These are phyloP conservation scores for Andrena cerasifolii DNA, from an alignment of 1,140 invertebrate genomes.

Conservation along the genomic window DNA sequence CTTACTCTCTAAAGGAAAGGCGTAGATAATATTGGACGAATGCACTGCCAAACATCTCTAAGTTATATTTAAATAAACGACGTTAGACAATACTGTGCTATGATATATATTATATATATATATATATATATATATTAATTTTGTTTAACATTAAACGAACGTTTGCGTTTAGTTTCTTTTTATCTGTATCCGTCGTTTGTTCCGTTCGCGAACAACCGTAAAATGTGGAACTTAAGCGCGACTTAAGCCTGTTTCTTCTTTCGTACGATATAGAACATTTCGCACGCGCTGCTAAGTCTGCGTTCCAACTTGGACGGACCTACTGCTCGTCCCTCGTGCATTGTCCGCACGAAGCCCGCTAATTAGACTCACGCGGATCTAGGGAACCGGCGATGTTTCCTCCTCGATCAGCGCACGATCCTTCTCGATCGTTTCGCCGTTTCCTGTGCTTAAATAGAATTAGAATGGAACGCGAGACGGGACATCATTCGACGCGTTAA, in stretches of 20 bases:
- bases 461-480: not conserved
- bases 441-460: constrained; percentile 44
- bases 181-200: constrained; percentile 6
- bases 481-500: constrained; percentile 3
- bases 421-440: constrained; percentile 28
- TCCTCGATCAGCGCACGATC: constrained; percentile 14
- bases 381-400: not conserved
- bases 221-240: constrained; percentile 23
- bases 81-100: constrained; percentile 50
- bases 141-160: constrained; percentile 39
- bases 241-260: constrained; percentile 7
- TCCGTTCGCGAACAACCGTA: constrained; percentile 4
- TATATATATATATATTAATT: too few species aligned
- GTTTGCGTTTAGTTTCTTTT: constrained; percentile 16
- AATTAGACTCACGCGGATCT: not conserved
- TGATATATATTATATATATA: constrained; percentile 36
- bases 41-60: constrained; percentile 74
- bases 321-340: not conserved
- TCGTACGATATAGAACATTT: constrained; percentile 19
- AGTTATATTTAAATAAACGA: constrained; percentile 70
- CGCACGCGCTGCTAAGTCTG: constrained; percentile 15
- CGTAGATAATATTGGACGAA: constrained; percentile 61
- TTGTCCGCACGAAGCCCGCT: not conserved
- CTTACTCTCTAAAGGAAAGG: constrained; percentile 47
- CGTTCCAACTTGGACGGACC: constrained; percentile 30